These are phyloP conservation scores for Acanthurus lineatus DNA, from an alignment of 2,797 vertebrate species.

Conservation along the genomic window DNA sequence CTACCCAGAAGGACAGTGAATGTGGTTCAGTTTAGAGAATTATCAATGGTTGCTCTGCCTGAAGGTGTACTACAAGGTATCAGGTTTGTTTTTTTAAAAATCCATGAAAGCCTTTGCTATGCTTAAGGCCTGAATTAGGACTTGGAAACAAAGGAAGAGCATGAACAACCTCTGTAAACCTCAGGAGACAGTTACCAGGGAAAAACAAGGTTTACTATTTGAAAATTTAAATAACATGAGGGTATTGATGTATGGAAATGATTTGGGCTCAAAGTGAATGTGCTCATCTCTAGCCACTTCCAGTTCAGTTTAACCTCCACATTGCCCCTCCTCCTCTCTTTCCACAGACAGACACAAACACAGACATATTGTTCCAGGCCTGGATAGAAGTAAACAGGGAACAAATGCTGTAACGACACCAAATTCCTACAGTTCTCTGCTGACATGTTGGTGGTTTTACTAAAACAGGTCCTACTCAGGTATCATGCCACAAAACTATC, in stretches of 20 bases:
- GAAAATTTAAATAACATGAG: conserved; percentile 14
- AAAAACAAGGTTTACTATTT: not conserved
- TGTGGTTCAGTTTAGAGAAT: conserved; percentile 81
- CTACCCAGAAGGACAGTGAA: conserved; percentile 65
- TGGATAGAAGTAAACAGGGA: conserved; percentile 17
- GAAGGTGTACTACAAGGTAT: conserved; percentile 63
- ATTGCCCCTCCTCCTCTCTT: not conserved
- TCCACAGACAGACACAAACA: conserved; percentile 16
- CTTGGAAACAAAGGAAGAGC: conserved; percentile 55
- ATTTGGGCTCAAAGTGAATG: not conserved
- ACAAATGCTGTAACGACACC: conserved; percentile 17
- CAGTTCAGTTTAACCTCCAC: not conserved
- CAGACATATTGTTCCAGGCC: conserved; percentile 10
- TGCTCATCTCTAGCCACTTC: not conserved
- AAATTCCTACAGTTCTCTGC: not conserved
- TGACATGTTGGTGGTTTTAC: conserved; percentile 19
- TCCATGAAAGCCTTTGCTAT: conserved; percentile 71
- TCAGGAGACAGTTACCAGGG: conserved; percentile 20
- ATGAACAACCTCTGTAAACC: conserved; percentile 29
- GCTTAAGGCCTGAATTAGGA: conserved; percentile 62
- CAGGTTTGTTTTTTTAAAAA: conserved; percentile 60
- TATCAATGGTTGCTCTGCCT: conserved; percentile 72
- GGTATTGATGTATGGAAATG: not conserved
- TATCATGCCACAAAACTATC: not conserved
- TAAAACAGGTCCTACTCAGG: not conserved